Conservation (phyloP, 2,797 vertebrate species). For the Pseudochirops cupreus region DNA sequence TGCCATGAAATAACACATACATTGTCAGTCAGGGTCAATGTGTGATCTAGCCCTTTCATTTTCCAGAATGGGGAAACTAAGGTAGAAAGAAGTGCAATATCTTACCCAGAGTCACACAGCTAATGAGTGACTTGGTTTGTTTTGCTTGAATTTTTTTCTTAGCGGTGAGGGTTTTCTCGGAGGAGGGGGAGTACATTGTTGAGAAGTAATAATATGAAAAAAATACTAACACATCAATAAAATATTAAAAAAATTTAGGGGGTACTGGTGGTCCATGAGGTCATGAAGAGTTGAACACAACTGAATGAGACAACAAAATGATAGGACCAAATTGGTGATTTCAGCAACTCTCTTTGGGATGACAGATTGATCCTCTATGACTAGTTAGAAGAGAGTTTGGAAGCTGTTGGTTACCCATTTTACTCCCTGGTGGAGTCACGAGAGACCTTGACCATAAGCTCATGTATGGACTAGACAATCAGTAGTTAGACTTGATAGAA, state of each 20-base stretch:
- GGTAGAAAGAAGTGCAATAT: background rate
- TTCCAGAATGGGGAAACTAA: background rate
- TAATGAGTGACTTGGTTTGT: background rate
- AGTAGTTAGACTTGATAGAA: background rate
- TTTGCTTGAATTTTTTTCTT: background rate
- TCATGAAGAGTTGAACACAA: background rate
- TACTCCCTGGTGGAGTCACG: background rate
- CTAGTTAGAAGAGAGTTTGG: background rate
- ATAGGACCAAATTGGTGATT: background rate
- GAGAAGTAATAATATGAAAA: background rate
- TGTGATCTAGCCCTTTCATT: background rate
- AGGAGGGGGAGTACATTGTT: background rate
- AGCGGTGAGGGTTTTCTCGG: background rate
- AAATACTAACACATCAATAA: background rate
- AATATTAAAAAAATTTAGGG: background rate
- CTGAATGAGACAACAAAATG: background rate
- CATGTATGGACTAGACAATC: background rate
- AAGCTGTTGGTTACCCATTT: background rate
- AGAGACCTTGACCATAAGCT: background rate
- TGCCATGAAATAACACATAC: background rate
- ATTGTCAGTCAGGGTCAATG: background rate
- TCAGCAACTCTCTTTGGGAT: background rate
- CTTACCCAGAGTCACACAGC: background rate
- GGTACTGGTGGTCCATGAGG: background rate
- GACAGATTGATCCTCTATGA: background rate